Evolutionary conservation across 2,113 vertebrate species (phyloP).

Genomic region (Alaudala cheleensis): DNA sequence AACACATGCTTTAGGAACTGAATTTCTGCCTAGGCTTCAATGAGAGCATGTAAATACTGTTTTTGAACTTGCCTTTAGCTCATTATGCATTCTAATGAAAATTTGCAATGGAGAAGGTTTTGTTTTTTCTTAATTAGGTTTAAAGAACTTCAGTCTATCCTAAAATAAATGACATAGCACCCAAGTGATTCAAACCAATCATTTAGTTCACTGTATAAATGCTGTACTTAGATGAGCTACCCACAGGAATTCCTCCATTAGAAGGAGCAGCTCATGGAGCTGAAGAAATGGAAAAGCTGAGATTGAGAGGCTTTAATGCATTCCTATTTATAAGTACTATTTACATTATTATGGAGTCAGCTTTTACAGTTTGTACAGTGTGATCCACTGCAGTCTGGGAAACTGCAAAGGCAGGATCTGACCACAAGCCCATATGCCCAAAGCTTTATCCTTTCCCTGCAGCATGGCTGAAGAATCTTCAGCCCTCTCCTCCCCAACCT

Average conservation of each 20-base stretch:
- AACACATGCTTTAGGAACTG: background rate
- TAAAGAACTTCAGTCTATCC: background rate
- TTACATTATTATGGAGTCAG: background rate
- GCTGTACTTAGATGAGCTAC: background rate
- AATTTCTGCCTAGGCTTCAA: background rate
- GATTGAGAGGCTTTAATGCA: background rate
- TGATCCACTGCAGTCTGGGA: background rate
- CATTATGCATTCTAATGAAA: conserved; percentile 11
- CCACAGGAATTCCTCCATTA: background rate
- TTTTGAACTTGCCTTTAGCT: background rate
- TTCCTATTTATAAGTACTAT: background rate
- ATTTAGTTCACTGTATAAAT: background rate
- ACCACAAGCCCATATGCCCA: background rate
- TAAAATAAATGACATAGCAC: background rate
- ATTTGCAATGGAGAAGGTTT: background rate
- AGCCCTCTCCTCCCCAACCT: background rate
- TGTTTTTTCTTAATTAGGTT: background rate
- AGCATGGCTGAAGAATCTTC: background rate
- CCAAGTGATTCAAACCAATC: background rate
- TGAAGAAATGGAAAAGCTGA: background rate
- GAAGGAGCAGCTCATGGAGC: background rate
- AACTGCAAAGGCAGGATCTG: background rate
- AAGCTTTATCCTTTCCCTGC: background rate
- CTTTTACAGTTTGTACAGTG: background rate
- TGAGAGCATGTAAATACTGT: background rate